These are phyloP conservation scores for Rhagophthalmus giganteus DNA, from an alignment of 2,888 invertebrate species.

Conservation along the genomic window DNA sequence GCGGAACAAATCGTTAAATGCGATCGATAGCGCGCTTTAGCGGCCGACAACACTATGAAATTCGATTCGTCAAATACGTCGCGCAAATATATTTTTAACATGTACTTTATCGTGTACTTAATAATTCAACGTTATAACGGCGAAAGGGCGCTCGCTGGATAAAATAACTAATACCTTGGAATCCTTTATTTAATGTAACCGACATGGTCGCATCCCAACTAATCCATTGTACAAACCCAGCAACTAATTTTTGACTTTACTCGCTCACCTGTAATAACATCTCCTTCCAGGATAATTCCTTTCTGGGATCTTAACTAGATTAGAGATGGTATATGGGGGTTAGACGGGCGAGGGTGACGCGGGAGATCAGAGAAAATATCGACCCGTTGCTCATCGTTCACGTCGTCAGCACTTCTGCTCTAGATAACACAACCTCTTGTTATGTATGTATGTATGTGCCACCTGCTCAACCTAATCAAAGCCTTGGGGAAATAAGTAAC, in stretches of 20 bases:
- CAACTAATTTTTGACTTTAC: slow-evolving; percentile 18
- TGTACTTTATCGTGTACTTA: too few species aligned
- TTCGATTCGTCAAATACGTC: too few species aligned
- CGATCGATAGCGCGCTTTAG: too few species aligned
- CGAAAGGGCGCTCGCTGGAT: too few species aligned
- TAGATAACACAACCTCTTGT: slow-evolving; percentile 28
- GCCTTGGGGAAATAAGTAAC: slow-evolving; percentile 17
- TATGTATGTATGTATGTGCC: slow-evolving; percentile 25
- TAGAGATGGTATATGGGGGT: slow-evolving; percentile 14
- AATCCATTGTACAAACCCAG: too few species aligned
- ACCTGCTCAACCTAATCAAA: slow-evolving; percentile 25
- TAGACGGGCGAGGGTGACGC: slow-evolving; percentile 4
- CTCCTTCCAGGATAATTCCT: slow-evolving; percentile 16
- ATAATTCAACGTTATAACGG: too few species aligned
- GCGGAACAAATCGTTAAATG: too few species aligned
- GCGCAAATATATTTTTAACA: too few species aligned
- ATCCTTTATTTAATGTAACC: too few species aligned
- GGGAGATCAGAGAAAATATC: slow-evolving; percentile 26
- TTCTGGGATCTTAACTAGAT: slow-evolving; percentile 25
- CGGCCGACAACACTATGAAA: too few species aligned
- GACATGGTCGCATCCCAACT: too few species aligned
- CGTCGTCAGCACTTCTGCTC: slow-evolving; percentile 30
- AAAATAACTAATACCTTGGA: too few species aligned
- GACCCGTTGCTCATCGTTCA: slow-evolving; percentile 30
- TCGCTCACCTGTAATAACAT: slow-evolving; percentile 20